Evolutionary conservation across 1,140 invertebrate genomes (phyloP).

Genomic region (Drosophila ananassae): DNA sequence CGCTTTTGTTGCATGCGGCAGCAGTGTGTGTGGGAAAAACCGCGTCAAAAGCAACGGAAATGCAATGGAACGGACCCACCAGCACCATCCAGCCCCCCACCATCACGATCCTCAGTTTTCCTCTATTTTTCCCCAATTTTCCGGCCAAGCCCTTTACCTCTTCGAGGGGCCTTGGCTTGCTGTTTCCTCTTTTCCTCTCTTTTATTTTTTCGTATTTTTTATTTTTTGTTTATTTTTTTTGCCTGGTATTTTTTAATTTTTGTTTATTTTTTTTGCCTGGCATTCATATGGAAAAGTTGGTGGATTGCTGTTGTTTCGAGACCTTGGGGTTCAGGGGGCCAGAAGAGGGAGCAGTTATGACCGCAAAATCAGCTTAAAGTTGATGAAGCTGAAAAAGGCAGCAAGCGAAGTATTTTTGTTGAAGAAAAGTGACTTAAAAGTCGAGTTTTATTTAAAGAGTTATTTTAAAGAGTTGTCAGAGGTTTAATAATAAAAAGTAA

Average conservation of each 20-base stretch:
- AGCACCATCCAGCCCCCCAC: neutral
- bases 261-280: conserved; percentile 23
- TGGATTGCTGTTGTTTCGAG: conserved; percentile 47
- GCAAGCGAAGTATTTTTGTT: conserved; percentile 10
- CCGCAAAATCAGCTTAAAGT: conserved; percentile 57
- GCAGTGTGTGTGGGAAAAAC: conserved; percentile 50
- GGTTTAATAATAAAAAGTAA: too few relatives aligned
- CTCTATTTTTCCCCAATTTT: conserved; percentile 17
- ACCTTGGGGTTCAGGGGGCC: neutral
- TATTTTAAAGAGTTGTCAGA: too few relatives aligned
- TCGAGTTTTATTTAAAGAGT: too few relatives aligned
- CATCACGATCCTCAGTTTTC: conserved; percentile 10
- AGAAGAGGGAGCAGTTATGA: conserved; percentile 32
- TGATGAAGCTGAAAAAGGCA: conserved; percentile 37
- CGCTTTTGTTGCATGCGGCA: conserved; percentile 39
- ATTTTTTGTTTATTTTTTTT: conserved; percentile 11
- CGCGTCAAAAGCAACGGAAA: conserved; percentile 77
- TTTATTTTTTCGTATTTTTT: conserved; percentile 10
- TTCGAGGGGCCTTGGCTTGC: conserved; percentile 26
- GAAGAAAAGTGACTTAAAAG: too few relatives aligned
- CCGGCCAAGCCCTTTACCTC: conserved; percentile 20
- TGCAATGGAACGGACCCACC: conserved; percentile 55
- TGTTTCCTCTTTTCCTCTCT: conserved; percentile 3
- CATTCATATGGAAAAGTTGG: conserved; percentile 65
- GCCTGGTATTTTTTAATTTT: conserved; percentile 36